Conservation (phyloP, 2,113 vertebrate species). For the Grammomys dolichurus region DNA sequence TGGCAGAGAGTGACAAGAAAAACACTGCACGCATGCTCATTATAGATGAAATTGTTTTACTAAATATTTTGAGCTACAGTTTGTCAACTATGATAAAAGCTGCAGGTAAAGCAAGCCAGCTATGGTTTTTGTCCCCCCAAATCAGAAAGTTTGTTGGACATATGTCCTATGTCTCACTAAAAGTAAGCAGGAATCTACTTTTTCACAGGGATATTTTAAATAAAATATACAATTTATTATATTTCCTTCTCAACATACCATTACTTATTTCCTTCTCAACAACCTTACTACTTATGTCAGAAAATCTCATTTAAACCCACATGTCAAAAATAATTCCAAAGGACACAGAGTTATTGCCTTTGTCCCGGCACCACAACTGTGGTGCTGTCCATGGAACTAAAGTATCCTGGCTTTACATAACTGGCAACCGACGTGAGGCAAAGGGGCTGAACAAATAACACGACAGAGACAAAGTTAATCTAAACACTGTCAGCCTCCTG, state of each 20-base stretch:
- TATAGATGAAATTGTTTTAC: not conserved
- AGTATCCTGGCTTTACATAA: not conserved
- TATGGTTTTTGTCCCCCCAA: not conserved
- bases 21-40: not conserved
- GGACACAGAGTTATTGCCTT: not conserved
- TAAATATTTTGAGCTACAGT: not conserved
- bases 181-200: conserved; percentile 11
- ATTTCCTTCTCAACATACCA: not conserved
- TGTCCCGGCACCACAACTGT: not conserved
- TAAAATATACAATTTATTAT: not conserved
- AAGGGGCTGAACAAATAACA: not conserved
- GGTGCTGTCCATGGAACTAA: conserved; percentile 6
- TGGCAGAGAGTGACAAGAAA: not conserved
- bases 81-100: not conserved
- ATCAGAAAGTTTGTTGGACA: not conserved
- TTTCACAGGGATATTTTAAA: not conserved
- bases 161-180: not conserved
- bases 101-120: not conserved
- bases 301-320: not conserved
- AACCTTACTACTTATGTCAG: not conserved
- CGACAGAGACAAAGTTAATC: not conserved
- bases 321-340: not conserved
- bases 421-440: not conserved
- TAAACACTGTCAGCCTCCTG: not conserved
- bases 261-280: not conserved